phyloP scores from a whole-genome alignment of 1,140 invertebrate genomes.

The Holcopasites calliopsidis region DNA sequence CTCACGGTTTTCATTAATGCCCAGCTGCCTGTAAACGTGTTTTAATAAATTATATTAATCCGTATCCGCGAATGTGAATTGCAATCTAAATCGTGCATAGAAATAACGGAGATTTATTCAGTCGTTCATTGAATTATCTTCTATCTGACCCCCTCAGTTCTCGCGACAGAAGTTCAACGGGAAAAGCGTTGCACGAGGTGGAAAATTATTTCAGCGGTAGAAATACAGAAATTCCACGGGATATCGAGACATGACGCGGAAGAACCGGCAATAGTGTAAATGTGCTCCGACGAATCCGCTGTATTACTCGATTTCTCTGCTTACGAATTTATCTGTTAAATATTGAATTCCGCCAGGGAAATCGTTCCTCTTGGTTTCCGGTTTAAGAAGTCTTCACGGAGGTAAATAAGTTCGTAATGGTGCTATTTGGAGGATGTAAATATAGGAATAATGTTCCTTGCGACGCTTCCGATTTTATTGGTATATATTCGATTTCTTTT shows the following conservation, averaged over 20 bases:
- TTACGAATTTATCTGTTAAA: constrained; percentile 15
- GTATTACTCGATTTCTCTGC: background rate
- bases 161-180: no score
- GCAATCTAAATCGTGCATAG: background rate
- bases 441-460: background rate
- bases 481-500: background rate
- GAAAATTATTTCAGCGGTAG: no score
- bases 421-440: background rate
- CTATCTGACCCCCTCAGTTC: no score
- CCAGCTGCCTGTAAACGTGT: constrained; percentile 51
- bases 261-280: constrained; percentile 12
- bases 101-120: no score
- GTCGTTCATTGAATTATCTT: no score
- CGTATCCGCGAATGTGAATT: background rate
- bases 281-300: background rate
- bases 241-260: no score
- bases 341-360: constrained; percentile 19
- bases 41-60: constrained; percentile 66
- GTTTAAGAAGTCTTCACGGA: constrained; percentile 26
- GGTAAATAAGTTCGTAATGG: constrained; percentile 38
- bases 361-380: constrained; percentile 22
- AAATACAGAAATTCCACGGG: background rate
- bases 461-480: background rate
- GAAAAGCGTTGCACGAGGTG: no score
- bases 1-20: constrained; percentile 63